Base-by-base conservation (phyloP, 2,113 vertebrate genomes). In the Ia io region DNA sequence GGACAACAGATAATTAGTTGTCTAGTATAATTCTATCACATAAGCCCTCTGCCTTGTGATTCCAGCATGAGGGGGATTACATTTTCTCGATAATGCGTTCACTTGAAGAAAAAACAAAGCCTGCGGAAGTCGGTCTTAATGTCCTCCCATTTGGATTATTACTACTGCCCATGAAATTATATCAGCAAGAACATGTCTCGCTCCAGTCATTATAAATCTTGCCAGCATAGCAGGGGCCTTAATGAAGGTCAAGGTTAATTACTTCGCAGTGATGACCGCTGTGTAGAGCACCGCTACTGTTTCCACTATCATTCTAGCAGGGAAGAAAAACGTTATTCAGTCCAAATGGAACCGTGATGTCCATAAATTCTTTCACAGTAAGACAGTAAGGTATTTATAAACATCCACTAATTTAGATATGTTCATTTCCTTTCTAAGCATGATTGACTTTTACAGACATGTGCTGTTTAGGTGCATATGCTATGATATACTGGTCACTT, bases 161-260 rank as follows among this genome's bases (percentile, higher is more conserved):
- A 49, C 23, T 30, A 28, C 17, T 79, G 13, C 1, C 40, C 44
- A 42, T 32, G n/a, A 74, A 90, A 88, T 95, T 51, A 25, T 42
- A 47, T 78, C 88, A 59, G 59, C 42, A 73, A 80, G 67, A 86
- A 93, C 59, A 85, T 20, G 18, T 16, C 69, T 65, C 14, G 0
- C 49, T 90, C 42, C 30, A 73, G 32, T 63, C 47, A 51, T 56
- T 77, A 53, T 70, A 74, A 84, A 94, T 25, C 73, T 56, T 63
- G 11, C 83, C n/a, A 25, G 69, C 5, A 35, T 28, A 95, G 44
- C 23, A 40, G 28, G 25, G n/a, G 25, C 18, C 59, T 73, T 47
- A 83, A 53, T 28, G 69, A 96, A 96, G 77, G 92, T 80, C 87
- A 94, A 84, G 70, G 67, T 90, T 90, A 93, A 87, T 86, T 56